Conservation (phyloP, 1,140 invertebrate species). For the Drosophila arizonae region DNA sequence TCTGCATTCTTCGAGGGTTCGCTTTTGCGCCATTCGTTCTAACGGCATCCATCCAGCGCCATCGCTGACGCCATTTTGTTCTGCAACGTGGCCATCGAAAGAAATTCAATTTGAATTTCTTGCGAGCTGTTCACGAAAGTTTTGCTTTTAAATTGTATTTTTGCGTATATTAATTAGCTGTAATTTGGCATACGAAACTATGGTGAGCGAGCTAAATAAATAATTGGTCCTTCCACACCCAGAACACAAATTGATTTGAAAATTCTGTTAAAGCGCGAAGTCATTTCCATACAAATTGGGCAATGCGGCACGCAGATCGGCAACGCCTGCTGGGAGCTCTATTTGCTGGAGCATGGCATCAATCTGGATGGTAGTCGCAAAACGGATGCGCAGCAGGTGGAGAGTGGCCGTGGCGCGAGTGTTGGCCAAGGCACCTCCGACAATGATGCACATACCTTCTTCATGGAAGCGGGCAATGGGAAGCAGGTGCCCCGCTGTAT, state of each 20-base stretch:
- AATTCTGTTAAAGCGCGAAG: conserved; percentile 84
- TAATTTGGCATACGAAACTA: conserved; percentile 14
- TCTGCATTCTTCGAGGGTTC: conserved; percentile 40
- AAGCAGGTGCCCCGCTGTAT: conserved; percentile 85
- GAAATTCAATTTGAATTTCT: conserved; percentile 2
- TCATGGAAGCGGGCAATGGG: conserved; percentile 86
- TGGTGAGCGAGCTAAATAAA: conserved; percentile 18
- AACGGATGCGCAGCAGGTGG: conserved; percentile 61
- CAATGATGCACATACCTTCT: conserved; percentile 85
- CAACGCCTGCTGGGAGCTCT: conserved; percentile 92
- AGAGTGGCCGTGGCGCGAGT: conserved; percentile 64
- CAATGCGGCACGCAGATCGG: conserved; percentile 89
- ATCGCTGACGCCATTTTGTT: conserved; percentile 38
- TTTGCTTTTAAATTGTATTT: conserved; percentile 13
- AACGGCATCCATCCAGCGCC: conserved; percentile 53
- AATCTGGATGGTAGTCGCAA: conserved; percentile 85
- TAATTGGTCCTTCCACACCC: not conserved
- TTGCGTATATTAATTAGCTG: not conserved
- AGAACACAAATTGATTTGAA: not conserved
- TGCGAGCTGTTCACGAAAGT: not conserved
- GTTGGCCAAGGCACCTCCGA: conserved; percentile 55
- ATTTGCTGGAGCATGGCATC: conserved; percentile 89
- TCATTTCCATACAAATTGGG: conserved; percentile 87
- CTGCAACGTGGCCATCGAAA: conserved; percentile 43
- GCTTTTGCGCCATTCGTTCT: conserved; percentile 33